These are phyloP conservation scores for Scleropages formosus DNA, from an alignment of 2,797 vertebrate genomes.

Conservation along the genomic window DNA sequence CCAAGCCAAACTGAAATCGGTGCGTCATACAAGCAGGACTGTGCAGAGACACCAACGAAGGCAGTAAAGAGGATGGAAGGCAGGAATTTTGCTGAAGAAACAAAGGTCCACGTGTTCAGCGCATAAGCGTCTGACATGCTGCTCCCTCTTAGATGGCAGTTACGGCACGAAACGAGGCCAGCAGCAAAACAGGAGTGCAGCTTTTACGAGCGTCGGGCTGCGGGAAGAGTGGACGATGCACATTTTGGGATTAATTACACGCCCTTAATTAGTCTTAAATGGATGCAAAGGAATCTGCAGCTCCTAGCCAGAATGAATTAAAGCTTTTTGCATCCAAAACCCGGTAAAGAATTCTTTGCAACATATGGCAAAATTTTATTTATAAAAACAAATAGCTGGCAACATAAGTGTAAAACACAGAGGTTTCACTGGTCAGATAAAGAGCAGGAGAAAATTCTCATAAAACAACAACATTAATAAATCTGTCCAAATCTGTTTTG, in stretches of 20 bases:
- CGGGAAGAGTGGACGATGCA: not conserved
- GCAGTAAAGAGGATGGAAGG: no score
- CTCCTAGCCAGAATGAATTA: not conserved
- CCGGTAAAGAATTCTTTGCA: no score
- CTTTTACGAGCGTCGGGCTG: no score
- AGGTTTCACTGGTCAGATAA: constrained; percentile 16
- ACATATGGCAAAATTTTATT: no score
- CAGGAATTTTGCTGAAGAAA: no score
- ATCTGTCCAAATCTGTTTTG: constrained; percentile 56
- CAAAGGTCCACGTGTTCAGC: no score
- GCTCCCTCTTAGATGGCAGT: not conserved
- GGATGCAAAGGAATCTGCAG: not conserved
- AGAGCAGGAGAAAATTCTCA: not conserved
- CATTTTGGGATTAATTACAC: not conserved
- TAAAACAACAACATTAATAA: constrained; percentile 53
- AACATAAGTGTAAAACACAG: constrained; percentile 49
- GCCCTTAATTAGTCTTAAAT: not conserved
- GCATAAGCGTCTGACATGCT: no score
- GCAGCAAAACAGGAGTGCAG: no score
- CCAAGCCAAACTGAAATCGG: no score
- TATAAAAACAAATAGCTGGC: constrained; percentile 16
- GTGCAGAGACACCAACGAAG: no score
- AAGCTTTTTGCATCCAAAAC: no score
- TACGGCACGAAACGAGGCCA: not conserved
- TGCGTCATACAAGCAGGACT: no score